A percentile compares a stretch with the other conserved stretches of the same genome.
Conservation (phyloP, 2,113 vertebrate species). For the Passer montanus region DNA sequence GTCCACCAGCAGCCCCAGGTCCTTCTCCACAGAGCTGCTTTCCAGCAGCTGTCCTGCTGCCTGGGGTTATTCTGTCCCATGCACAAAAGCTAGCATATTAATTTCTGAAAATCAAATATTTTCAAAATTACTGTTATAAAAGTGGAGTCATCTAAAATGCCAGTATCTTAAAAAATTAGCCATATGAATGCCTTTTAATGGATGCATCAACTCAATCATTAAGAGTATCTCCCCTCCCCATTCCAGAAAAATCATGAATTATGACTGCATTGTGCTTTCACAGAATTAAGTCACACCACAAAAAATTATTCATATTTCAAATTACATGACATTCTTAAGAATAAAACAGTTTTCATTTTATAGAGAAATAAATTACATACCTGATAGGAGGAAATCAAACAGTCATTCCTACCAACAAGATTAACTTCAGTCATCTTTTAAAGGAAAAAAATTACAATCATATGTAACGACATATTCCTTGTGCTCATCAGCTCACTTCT, state of each 20-base stretch:
- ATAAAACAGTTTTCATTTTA: not conserved
- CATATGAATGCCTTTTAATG: not conserved
- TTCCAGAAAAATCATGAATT: not conserved
- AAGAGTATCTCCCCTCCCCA: not conserved
- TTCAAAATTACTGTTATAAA: not conserved
- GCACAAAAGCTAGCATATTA: not conserved
- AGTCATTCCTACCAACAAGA: not conserved
- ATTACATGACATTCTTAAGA: not conserved
- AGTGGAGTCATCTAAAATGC: not conserved
- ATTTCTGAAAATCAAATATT: not conserved
- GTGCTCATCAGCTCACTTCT: not conserved
- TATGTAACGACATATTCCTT: not conserved
- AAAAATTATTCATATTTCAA: not conserved
- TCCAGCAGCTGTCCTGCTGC: not conserved
- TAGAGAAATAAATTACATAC: not conserved
- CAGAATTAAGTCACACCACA: not conserved
- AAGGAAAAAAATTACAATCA: not conserved
- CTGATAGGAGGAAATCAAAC: not conserved
- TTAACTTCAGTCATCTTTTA: not conserved
- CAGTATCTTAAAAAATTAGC: not conserved
- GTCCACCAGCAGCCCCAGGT: not conserved
- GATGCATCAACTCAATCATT: not conserved
- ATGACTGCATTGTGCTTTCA: not conserved
- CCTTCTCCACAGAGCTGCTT: not conserved
- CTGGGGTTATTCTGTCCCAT: not conserved